Conservation (phyloP, 2,888 invertebrate genomes). For the Gisinianus flammeolus region DNA sequence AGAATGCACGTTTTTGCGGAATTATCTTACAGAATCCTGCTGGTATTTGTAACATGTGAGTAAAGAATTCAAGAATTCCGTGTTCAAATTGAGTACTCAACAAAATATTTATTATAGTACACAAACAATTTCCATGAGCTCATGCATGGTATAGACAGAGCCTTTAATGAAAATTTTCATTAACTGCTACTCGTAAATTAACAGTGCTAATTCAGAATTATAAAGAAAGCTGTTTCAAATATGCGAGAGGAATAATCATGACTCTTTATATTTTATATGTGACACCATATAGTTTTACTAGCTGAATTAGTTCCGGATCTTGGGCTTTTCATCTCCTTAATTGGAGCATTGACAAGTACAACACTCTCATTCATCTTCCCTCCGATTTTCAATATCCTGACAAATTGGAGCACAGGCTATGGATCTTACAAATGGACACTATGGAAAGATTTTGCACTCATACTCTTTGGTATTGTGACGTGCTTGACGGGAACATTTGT, state of each 20-base stretch:
- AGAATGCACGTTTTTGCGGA: slow-evolving; percentile 70
- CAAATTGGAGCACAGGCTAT: slow-evolving; percentile 60
- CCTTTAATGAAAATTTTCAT: not conserved
- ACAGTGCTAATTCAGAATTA: too few relatives aligned
- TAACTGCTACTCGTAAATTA: not conserved
- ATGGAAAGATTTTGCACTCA: slow-evolving; percentile 78
- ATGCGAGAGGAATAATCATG: too few relatives aligned
- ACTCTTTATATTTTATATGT: slow-evolving; percentile 8
- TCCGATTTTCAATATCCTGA: slow-evolving; percentile 62
- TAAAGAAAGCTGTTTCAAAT: too few relatives aligned
- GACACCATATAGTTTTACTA: slow-evolving; percentile 65
- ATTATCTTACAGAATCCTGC: slow-evolving; percentile 70
- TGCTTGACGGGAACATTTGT: slow-evolving; percentile 83
- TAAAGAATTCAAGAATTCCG: not conserved
- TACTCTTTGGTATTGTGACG: slow-evolving; percentile 78
- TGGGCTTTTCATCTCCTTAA: slow-evolving; percentile 86
- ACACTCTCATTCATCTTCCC: slow-evolving; percentile 88
- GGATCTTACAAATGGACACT: slow-evolving; percentile 75
- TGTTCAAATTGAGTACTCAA: too few relatives aligned
- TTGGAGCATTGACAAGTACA: slow-evolving; percentile 92
- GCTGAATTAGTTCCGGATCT: slow-evolving; percentile 88
- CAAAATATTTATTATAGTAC: too few relatives aligned
- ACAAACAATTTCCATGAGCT: too few relatives aligned
- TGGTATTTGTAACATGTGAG: slow-evolving; percentile 67
- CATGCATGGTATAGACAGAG: too few relatives aligned